A percentile compares a stretch with the other conserved stretches of the same genome.
Conservation (phyloP, 2,888 invertebrate species). For the Linyphia triangularis region DNA sequence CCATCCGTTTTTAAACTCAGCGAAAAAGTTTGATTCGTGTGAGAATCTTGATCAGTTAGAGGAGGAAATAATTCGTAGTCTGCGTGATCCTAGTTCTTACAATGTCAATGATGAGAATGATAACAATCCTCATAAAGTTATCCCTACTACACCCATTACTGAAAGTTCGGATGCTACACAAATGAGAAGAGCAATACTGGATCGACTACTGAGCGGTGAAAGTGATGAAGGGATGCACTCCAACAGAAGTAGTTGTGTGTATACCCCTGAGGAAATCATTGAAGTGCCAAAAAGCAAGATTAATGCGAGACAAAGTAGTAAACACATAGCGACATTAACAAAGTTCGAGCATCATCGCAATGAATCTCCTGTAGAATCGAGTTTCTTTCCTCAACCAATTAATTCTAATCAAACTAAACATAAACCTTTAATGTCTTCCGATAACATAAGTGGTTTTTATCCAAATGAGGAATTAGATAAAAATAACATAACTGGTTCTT, state of each 20-base stretch:
- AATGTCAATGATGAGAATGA: no score
- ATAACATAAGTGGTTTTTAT: background rate
- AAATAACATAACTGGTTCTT: background rate
- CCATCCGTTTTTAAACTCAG: background rate
- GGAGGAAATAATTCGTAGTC: conserved; percentile 62
- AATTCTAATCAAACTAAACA: background rate
- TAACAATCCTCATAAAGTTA: background rate
- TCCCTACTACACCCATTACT: background rate
- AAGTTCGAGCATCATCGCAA: conserved; percentile 20
- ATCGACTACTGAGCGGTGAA: conserved; percentile 56
- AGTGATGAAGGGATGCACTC: conserved; percentile 31
- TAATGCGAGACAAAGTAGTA: background rate
- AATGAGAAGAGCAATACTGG: conserved; percentile 54
- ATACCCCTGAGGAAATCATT: background rate
- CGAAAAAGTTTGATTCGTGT: conserved; percentile 56
- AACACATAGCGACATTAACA: conserved; percentile 44
- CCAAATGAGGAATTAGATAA: background rate
- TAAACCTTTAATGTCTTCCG: no score
- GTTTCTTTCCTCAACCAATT: background rate
- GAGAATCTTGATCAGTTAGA: conserved; percentile 67
- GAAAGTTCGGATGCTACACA: conserved; percentile 5
- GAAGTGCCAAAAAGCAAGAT: background rate
- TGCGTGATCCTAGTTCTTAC: background rate
- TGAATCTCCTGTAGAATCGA: background rate
- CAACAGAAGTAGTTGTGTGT: background rate